Conservation (phyloP, 2,113 vertebrate species). For the Chloropsis cyanopogon region DNA sequence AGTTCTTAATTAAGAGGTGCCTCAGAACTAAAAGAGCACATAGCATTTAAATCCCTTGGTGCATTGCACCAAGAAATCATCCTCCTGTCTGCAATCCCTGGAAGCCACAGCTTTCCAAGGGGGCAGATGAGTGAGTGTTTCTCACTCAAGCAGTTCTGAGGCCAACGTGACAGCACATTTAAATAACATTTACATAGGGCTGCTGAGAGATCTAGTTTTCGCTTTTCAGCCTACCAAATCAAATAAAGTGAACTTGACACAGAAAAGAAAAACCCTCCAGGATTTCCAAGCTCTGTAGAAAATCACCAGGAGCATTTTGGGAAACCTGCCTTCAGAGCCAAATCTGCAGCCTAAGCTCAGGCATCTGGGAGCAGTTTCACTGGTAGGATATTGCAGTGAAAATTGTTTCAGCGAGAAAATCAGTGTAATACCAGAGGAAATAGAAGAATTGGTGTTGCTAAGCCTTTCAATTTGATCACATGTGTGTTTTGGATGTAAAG, state of each 20-base stretch:
- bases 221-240: not conserved
- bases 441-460: not conserved
- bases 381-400: not conserved
- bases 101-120: not conserved
- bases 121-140: not conserved
- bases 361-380: not conserved
- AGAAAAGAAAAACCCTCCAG: not conserved
- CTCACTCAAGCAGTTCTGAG: not conserved
- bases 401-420: not conserved
- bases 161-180: not conserved
- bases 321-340: not conserved
- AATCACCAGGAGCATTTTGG: not conserved
- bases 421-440: not conserved
- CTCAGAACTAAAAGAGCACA: not conserved
- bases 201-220: not conserved
- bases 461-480: not conserved
- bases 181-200: not conserved
- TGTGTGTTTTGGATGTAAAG: not conserved
- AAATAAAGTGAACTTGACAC: not conserved
- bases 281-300: not conserved
- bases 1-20: not conserved
- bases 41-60: not conserved
- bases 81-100: not conserved
- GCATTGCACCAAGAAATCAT: slow-evolving; percentile 8
- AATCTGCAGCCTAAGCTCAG: not conserved